Evolutionary conservation across 1,140 invertebrate species (phyloP), one percentile per base, ranked within the genome.

Genomic region (Probaryconus sp.): DNA sequence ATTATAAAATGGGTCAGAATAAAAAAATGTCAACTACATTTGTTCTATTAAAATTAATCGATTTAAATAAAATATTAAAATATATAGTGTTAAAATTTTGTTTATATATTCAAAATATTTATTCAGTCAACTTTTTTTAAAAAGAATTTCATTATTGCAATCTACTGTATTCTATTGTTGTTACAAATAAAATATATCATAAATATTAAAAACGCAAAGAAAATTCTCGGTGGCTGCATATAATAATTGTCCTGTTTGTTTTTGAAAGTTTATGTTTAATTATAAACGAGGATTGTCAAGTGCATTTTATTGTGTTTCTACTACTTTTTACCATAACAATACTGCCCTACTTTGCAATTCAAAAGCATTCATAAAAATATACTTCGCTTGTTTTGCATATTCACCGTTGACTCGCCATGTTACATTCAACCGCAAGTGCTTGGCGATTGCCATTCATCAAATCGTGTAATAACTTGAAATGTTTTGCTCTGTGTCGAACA

Each of bases 311-410:
- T 60, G 45, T 51, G 38, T 53, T 38, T 31, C 55, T 45, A 35
- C 17, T 28, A 69, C 55, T 60, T 60, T 60, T 69, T 60, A 53
- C 53, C 30, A 51, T 37, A 69, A 60, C 65, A 69, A 60, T 53
- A 16, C 55, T 60, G 21, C 2, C 38, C 53, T 53, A 38, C 53
- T 69, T 69, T 69, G 55, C 47, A 69, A 69, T 60, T 60, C 65
- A 69, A 69, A 69, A 53, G 45, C 47, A 45, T 20, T 60, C 65
- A 26, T 69, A 60, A 69, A 69, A 69, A 69, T 69, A 60, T 69
- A 60, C 45, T 50, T 45, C 55, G 20, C 53, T 60, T 69, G 37
- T 69, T 60, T 60, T 60, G 53, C 65, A 60, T 60, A 60, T 60
- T 60, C 47, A 31, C 30, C 53, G 53, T 56, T 56, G 43, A 56